A percentile compares a stretch with the other conserved stretches of the same genome.
Conservation (phyloP, 1,140 invertebrate genomes). For the Oryctes rhinoceros region DNA sequence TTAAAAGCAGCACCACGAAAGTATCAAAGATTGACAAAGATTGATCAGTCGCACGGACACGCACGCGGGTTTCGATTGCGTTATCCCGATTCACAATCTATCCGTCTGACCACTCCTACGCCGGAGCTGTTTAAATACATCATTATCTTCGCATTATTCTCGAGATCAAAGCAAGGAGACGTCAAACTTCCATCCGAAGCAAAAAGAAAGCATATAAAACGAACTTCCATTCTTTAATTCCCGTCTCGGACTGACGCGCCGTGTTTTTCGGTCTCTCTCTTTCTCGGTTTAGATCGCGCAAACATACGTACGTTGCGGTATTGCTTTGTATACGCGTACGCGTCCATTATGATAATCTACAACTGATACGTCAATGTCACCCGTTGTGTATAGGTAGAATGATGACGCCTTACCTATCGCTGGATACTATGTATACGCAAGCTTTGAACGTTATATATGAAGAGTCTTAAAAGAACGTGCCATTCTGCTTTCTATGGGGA, state of each 20-base stretch:
- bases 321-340: background rate
- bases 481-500: constrained; percentile 9
- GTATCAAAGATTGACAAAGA: background rate
- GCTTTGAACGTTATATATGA: background rate
- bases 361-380: constrained; percentile 7
- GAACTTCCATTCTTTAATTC: constrained; percentile 1
- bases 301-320: background rate
- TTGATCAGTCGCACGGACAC: background rate
- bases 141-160: background rate
- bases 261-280: background rate
- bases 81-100: no score
- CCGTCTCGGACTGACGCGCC: background rate
- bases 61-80: background rate
- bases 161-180: constrained; percentile 13
- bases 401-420: background rate
- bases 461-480: constrained; percentile 11
- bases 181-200: background rate
- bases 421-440: background rate
- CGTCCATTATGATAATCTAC: constrained; percentile 5
- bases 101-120: no score
- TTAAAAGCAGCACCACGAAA: no score
- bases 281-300: background rate
- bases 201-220: background rate
- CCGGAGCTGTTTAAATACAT: background rate
- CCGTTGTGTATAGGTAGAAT: constrained; percentile 8